Evolutionary conservation across 2,888 invertebrate genomes (phyloP).

Genomic region (Drosophila infuscata): DNA sequence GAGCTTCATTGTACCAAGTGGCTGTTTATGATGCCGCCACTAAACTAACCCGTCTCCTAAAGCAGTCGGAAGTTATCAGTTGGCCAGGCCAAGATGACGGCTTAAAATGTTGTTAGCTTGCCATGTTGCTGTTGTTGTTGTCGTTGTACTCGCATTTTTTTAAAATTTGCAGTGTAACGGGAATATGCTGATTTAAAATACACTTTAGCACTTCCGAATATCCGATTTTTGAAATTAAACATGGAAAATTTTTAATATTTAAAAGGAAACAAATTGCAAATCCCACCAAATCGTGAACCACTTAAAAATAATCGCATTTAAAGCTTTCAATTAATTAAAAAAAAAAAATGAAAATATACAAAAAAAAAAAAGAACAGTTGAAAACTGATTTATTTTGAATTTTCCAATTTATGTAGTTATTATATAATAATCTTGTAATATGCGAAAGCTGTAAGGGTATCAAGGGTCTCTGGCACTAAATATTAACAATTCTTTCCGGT

Average conservation of each 20-base stretch:
- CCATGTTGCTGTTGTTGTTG: constrained; percentile 36
- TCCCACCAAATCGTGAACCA: rapidly evolving
- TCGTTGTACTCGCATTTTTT: constrained; percentile 24
- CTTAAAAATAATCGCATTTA: neutral
- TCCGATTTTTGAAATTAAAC: neutral
- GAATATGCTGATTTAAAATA: constrained; percentile 14
- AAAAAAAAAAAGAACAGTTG: too few species aligned
- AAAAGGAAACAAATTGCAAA: neutral
- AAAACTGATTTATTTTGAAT: neutral
- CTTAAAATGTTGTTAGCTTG: constrained; percentile 64
- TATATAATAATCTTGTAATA: neutral
- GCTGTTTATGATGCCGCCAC: constrained; percentile 55
- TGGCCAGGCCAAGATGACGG: constrained; percentile 52
- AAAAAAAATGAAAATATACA: neutral
- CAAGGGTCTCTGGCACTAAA: neutral
- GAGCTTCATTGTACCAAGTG: constrained; percentile 59
- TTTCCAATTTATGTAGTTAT: neutral
- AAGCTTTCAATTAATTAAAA: too few species aligned
- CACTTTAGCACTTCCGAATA: neutral
- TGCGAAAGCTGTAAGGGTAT: neutral
- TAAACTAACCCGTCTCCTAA: neutral
- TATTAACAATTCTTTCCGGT: neutral
- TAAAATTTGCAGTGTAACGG: constrained; percentile 32
- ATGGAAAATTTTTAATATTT: neutral
- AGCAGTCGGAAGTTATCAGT: constrained; percentile 72